These are phyloP conservation scores for Parotocinclus haroldoi DNA, from an alignment of 2,797 vertebrate species.

Conservation along the genomic window DNA sequence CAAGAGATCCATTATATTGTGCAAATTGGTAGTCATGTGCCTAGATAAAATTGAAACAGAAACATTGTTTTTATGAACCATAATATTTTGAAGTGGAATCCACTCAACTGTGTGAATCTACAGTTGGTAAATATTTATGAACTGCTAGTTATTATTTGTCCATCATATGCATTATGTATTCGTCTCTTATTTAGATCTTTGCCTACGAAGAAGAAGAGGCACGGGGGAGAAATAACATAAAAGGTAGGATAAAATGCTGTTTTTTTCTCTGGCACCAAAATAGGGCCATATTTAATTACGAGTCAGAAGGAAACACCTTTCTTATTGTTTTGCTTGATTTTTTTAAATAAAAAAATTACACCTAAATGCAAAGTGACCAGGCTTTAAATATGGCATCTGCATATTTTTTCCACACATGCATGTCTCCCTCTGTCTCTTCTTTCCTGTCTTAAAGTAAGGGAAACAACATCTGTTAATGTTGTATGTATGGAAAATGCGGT, in stretches of 20 bases:
- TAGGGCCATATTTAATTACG: conserved; percentile 64
- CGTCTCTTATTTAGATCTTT: conserved; percentile 59
- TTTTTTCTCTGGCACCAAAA: conserved; percentile 64
- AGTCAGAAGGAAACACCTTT: conserved; percentile 47
- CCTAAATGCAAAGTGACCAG: conserved; percentile 20
- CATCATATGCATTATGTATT: conserved; percentile 72
- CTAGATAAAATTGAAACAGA: conserved; percentile 24
- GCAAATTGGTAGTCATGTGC: conserved; percentile 16
- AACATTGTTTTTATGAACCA: conserved; percentile 51
- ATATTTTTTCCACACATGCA: conserved; percentile 21
- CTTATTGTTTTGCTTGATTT: conserved; percentile 38
- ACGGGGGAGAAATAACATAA: conserved; percentile 46
- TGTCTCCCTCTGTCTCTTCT: conserved; percentile 12
- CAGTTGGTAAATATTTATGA: conserved; percentile 73
- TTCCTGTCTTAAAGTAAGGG: conserved; percentile 23
- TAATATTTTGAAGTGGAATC: conserved; percentile 74
- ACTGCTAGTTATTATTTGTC: conserved; percentile 62
- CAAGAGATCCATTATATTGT: conserved; percentile 1
- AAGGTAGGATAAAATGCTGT: conserved; percentile 59
- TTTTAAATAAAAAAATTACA: conserved; percentile 38
- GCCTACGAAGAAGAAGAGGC: conserved; percentile 47
- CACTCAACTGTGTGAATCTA: conserved; percentile 62
- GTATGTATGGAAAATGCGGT: conserved; percentile 37
- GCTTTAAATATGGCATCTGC: conserved; percentile 21
- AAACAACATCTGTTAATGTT: conserved; percentile 41